Evolutionary conservation across 2,797 vertebrate genomes (phyloP).

Genomic region (Galago senegalensis): DNA sequence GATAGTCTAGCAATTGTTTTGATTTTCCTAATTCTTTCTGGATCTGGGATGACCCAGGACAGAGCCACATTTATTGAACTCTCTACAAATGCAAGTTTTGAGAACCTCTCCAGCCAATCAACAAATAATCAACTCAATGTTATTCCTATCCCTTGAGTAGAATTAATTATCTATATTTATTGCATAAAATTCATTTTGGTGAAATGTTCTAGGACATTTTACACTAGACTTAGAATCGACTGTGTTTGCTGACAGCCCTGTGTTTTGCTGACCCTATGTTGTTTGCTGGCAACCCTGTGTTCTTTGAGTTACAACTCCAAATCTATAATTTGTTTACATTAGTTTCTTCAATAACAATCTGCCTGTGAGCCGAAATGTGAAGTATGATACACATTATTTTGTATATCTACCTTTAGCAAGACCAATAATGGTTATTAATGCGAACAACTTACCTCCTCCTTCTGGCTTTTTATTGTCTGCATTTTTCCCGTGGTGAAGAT

Average conservation of each 20-base stretch:
- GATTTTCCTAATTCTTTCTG: neutral
- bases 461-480: conserved; percentile 23
- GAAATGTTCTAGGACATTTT: neutral
- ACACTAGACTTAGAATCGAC: neutral
- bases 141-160: neutral
- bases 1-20: neutral
- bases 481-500: conserved; percentile 30
- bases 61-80: neutral
- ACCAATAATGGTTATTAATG: conserved; percentile 28
- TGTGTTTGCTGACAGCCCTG: neutral
- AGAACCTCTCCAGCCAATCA: neutral
- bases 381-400: neutral
- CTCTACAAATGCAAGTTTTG: neutral
- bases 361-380: neutral
- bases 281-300: too few relatives aligned
- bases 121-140: neutral
- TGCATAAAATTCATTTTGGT: neutral
- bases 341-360: neutral
- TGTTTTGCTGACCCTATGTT: too few relatives aligned
- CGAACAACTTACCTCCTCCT: neutral
- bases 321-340: neutral
- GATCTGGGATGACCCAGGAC: neutral
- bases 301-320: neutral
- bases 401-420: neutral
- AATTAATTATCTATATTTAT: neutral